Percentiles rank a stretch among this genome's conserved stretches.
phyloP scores from a whole-genome alignment of 2,113 vertebrate species.

The Eretmochelys imbricata region DNA sequence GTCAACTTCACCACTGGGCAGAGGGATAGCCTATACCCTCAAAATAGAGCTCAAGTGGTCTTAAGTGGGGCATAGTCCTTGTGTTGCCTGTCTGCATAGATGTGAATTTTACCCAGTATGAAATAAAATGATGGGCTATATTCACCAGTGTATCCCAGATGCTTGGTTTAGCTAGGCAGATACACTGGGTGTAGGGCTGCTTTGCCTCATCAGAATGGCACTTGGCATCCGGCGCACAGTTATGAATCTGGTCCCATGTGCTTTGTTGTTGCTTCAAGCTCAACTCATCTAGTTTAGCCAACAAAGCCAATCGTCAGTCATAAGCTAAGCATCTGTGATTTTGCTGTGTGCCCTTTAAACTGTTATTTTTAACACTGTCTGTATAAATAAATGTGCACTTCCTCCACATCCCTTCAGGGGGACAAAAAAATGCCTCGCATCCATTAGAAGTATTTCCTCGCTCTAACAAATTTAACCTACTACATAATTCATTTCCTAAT shows the following conservation, averaged over 20 bases:
- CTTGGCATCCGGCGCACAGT: accelerated
- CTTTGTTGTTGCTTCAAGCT: not conserved
- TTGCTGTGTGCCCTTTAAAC: accelerated
- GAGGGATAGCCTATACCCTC: not conserved
- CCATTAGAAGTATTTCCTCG: not conserved
- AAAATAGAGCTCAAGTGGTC: accelerated
- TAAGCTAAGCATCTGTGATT: not conserved
- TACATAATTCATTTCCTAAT: not conserved
- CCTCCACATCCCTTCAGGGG: slow-evolving; percentile 6
- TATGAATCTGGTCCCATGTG: not conserved
- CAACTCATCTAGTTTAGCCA: accelerated
- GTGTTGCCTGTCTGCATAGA: accelerated
- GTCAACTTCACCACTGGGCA: not conserved
- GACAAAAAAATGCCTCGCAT: not conserved
- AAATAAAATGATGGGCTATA: accelerated
- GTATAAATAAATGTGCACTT: not conserved
- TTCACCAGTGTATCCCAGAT: accelerated
- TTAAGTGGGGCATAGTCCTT: accelerated
- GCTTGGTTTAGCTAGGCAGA: accelerated
- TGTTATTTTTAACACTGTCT: slow-evolving; percentile 34
- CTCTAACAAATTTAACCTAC: not conserved
- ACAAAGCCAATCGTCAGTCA: slow-evolving; percentile 10
- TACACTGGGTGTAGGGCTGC: not conserved
- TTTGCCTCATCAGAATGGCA: accelerated
- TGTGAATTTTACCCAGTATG: accelerated